These are phyloP conservation scores for Ecdyonurus torrentis DNA, from an alignment of 2,888 invertebrate species.

Conservation along the genomic window DNA sequence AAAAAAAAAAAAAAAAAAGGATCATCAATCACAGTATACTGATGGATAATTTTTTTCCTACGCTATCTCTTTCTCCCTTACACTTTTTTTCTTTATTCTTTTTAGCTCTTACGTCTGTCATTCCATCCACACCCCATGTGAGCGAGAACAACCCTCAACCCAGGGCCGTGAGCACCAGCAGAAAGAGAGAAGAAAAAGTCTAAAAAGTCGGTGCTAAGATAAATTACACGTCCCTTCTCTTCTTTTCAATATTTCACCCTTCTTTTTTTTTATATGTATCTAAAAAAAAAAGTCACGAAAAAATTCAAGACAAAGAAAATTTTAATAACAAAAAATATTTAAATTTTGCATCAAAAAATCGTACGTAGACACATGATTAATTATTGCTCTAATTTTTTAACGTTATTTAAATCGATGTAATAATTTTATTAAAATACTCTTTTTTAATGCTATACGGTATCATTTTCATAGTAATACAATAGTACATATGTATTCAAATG, in stretches of 20 bases:
- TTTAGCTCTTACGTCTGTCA: background rate
- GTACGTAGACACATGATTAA: no score
- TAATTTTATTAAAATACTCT: no score
- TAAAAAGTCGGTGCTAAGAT: background rate
- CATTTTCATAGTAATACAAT: no score
- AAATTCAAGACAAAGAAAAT: no score
- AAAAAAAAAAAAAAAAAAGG: background rate
- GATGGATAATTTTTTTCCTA: background rate
- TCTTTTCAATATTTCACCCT: background rate
- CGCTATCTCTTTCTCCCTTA: background rate
- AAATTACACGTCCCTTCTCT: background rate
- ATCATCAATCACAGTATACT: background rate
- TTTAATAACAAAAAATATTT: no score
- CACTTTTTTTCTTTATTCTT: background rate
- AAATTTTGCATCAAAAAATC: no score
- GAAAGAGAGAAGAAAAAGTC: background rate
- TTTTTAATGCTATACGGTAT: no score
- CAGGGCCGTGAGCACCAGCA: background rate
- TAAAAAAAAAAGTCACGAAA: background rate
- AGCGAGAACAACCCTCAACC: no score
- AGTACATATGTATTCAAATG: no score
- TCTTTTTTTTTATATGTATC: background rate
- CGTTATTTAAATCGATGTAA: no score
- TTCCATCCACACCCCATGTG: background rate
- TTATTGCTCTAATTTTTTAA: no score